phyloP scores from a whole-genome alignment of 2,113 vertebrate genomes.

The Syngnathus typhle region DNA sequence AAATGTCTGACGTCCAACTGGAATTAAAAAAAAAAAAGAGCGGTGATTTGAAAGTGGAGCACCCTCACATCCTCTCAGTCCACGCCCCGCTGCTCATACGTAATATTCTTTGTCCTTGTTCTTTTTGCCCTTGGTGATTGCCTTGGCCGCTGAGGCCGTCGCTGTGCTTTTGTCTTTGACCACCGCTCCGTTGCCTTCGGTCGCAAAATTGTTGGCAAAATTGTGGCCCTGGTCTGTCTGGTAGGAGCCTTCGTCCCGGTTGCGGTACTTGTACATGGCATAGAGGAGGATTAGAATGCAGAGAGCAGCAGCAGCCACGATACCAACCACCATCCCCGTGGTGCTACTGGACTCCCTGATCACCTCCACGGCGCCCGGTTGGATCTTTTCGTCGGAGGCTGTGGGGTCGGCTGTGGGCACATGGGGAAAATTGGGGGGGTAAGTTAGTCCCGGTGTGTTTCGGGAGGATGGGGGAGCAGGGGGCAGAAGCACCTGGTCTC shows the following conservation, averaged over 20 bases:
- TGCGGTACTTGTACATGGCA: slow-evolving; percentile 97
- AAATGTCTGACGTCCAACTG: slow-evolving; percentile 38
- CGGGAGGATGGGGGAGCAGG: slow-evolving; percentile 80
- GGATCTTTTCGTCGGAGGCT: slow-evolving; percentile 79
- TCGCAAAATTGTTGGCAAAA: slow-evolving; percentile 82
- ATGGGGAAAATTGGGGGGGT: slow-evolving; percentile 84
- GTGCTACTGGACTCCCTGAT: slow-evolving; percentile 92
- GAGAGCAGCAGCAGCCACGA: slow-evolving; percentile 90
- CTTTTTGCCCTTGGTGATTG: slow-evolving; percentile 85
- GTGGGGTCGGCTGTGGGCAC: slow-evolving; percentile 90
- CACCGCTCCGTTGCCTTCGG: slow-evolving; percentile 81
- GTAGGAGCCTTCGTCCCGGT: slow-evolving; percentile 92
- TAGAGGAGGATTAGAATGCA: slow-evolving; percentile 97
- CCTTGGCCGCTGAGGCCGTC: slow-evolving; percentile 72
- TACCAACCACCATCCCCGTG: slow-evolving; percentile 94
- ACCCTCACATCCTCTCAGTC: slow-evolving; percentile 45
- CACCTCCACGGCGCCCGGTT: slow-evolving; percentile 86
- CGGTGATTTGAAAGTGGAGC: slow-evolving; percentile 34
- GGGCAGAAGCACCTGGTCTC: slow-evolving; percentile 82
- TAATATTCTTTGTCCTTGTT: slow-evolving; percentile 97
- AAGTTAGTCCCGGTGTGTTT: slow-evolving; percentile 79
- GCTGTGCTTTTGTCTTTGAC: slow-evolving; percentile 83
- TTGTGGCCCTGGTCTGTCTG: slow-evolving; percentile 85
- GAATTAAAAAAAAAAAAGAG: slow-evolving; percentile 15
- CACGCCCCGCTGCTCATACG: slow-evolving; percentile 70